Evolutionary conservation across 2,888 invertebrate species (phyloP).

Genomic region (Chromoteleia sp.): DNA sequence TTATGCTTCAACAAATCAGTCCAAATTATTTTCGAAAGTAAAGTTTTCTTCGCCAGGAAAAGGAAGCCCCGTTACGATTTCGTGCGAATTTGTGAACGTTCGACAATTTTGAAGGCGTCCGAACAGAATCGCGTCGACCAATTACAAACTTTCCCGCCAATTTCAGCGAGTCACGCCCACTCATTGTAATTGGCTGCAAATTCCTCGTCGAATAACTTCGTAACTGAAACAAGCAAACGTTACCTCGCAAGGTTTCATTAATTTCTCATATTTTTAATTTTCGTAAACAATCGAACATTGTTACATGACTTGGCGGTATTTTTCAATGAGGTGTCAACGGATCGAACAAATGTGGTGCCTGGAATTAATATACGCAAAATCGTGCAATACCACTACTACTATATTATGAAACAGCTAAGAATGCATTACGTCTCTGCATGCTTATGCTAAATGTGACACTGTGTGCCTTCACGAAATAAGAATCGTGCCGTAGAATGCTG

Average conservation of each 20-base stretch:
- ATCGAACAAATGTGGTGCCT: constrained; percentile 32
- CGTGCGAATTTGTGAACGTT: too few species aligned
- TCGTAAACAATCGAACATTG: constrained; percentile 18
- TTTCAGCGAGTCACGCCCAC: neutral
- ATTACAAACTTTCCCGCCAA: constrained; percentile 21
- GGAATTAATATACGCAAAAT: constrained; percentile 43
- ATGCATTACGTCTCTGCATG: constrained; percentile 65
- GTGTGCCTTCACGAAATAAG: constrained; percentile 60
- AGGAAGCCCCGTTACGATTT: too few species aligned
- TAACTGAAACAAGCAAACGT: too few species aligned
- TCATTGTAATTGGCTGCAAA: neutral
- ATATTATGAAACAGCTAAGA: constrained; percentile 70
- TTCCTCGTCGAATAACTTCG: neutral
- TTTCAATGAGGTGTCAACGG: constrained; percentile 39
- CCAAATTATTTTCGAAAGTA: too few species aligned
- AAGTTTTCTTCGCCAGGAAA: too few species aligned
- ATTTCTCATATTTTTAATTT: neutral
- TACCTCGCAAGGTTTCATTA: neutral
- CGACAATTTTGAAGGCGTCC: too few species aligned
- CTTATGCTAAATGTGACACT: constrained; percentile 69
- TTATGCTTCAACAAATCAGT: too few species aligned
- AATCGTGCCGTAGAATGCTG: constrained; percentile 53
- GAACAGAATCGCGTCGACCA: too few species aligned
- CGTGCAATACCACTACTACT: constrained; percentile 54
- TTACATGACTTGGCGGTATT: constrained; percentile 12